A percentile compares a stretch with the other conserved stretches of the same genome.
Evolutionary conservation across 2,113 vertebrate species (phyloP).

Genomic region (Cathartes aura): DNA sequence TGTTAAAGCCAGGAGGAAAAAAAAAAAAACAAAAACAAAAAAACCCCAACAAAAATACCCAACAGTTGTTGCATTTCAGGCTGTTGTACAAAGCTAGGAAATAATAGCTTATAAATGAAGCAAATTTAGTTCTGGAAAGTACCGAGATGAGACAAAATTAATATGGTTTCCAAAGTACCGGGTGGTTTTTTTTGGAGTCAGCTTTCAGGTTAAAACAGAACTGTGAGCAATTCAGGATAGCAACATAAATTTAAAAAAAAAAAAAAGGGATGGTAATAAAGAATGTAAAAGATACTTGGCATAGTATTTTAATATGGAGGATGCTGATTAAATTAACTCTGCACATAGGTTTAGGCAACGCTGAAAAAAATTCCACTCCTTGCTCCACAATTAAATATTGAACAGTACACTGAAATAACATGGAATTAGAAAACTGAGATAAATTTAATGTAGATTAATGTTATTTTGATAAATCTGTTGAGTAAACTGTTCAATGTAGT

Average conservation of each 20-base stretch:
- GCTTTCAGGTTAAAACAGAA: background rate
- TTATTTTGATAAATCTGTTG: background rate
- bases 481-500: background rate
- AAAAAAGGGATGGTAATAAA: background rate
- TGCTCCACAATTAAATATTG: background rate
- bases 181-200: background rate
- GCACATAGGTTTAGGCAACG: background rate
- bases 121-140: background rate
- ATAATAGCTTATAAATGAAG: background rate
- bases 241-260: background rate
- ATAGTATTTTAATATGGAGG: background rate
- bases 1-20: background rate
- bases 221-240: background rate
- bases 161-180: background rate
- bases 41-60: background rate
- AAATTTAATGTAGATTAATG: background rate
- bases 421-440: background rate
- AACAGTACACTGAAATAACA: background rate
- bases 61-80: background rate
- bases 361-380: background rate
- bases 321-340: background rate
- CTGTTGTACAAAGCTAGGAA: background rate
- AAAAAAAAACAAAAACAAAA: background rate
- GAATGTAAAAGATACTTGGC: background rate
- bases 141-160: background rate